Base-by-base conservation (phyloP, 1,140 invertebrate species). In the Drosophila repletoides region DNA sequence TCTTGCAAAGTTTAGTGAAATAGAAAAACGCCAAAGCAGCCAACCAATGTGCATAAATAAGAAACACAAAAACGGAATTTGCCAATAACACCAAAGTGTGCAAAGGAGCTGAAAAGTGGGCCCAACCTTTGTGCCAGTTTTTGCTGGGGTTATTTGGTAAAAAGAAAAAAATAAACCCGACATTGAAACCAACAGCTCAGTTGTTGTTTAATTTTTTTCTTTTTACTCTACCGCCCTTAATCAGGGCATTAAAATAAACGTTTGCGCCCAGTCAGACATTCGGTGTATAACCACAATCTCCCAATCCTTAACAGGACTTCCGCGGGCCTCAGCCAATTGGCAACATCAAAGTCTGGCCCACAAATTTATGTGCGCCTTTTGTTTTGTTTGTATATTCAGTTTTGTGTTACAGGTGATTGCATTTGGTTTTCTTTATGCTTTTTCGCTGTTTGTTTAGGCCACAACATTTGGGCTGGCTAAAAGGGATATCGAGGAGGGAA, bases 361-460 rank as follows among this genome's bases (percentile, higher is more conserved):
- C 58, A 74, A 66, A 83, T 77, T 64, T 74, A 64, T 72, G 41
- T 68, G 59, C 43, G 56, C 56, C 70, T 29, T 80, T 70, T 70
- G 74, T 67, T 80, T 86, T 84, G 71, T 55, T 84, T 84, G 75
- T 84, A 66, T 86, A 75, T 80, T 84, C 72, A 86, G 80, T 86
- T 86, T 84, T 69, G 59, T 67, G 67, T 84, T 84, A 84, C 79
- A 84, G 79, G 79, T 84, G 79, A 84, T 80, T 86, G 79, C 80
- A 86, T 86, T 86, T 67, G 51, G 26, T 36, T 58, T 48, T 45
- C 60, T 56, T 65, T 67, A 33, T 53, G 21, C 15, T 19, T 15
- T 15, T 33, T 55, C 9, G 10, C 38, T 83, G 64, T 83, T 84
- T 84, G 60, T 84, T 83, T 83, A 83, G 79, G 79, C 59, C 61